Conservation (phyloP, 64 coral and sea anemone species). For the Hydrozoanthus tunicans region DNA sequence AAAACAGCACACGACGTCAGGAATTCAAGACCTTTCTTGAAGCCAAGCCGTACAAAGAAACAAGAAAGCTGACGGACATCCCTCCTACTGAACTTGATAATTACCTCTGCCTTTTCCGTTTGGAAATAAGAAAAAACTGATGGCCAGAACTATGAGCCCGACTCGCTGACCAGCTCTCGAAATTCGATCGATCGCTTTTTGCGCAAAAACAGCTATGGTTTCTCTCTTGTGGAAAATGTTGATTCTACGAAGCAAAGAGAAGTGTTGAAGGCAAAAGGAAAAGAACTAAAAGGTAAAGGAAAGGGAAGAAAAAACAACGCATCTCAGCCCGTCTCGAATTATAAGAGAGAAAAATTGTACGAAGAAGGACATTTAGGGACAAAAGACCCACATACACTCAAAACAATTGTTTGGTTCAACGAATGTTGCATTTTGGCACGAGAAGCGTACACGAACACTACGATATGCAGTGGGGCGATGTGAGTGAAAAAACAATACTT, state of each 20-base stretch:
- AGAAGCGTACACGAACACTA: neutral
- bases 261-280: neutral
- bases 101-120: neutral
- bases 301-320: neutral
- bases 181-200: too few species aligned
- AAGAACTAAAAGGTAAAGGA: too few species aligned
- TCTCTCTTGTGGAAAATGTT: neutral
- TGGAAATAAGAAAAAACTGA: neutral
- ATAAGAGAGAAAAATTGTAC: neutral
- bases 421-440: neutral
- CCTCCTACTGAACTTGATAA: neutral
- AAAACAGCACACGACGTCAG: too few species aligned
- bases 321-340: neutral
- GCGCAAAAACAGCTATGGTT: neutral
- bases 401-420: neutral
- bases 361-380: neutral
- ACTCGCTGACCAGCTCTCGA: too few species aligned
- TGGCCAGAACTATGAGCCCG: too few species aligned
- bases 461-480: neutral
- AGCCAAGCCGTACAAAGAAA: neutral
- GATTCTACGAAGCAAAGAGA: neutral
- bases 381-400: neutral
- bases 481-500: neutral
- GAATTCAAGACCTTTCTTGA: too few species aligned
- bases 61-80: too few species aligned